Evolutionary conservation across 1,140 invertebrate species (phyloP).

Genomic region (Periplaneta americana): DNA sequence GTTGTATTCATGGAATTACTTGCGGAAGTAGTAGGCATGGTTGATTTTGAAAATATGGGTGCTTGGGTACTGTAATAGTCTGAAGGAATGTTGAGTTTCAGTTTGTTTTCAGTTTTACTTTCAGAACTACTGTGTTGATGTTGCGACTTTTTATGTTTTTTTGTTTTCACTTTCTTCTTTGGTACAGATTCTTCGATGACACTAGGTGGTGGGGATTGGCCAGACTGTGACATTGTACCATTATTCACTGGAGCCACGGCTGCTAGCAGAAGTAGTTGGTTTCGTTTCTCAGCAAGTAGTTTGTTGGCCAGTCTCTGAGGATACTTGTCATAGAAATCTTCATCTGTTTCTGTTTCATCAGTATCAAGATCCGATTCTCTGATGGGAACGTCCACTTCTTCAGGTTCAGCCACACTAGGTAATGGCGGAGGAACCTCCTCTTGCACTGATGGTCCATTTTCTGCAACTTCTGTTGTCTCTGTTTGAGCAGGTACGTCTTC

Average conservation of each 20-base stretch:
- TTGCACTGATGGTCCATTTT: neutral
- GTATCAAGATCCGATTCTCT: constrained; percentile 77
- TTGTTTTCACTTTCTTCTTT: constrained; percentile 48
- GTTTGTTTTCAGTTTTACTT: constrained; percentile 9
- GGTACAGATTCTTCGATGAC: constrained; percentile 21
- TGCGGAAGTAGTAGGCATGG: neutral
- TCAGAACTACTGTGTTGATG: constrained; percentile 3
- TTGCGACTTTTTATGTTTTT: constrained; percentile 34
- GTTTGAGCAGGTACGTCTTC: neutral
- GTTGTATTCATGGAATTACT: constrained; percentile 4
- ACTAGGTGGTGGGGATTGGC: constrained; percentile 18
- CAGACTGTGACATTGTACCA: constrained; percentile 42
- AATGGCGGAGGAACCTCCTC: constrained; percentile 6
- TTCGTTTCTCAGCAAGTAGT: constrained; percentile 63
- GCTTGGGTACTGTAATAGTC: constrained; percentile 4
- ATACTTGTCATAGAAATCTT: constrained; percentile 79
- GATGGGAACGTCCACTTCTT: constrained; percentile 48
- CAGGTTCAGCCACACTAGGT: constrained; percentile 22
- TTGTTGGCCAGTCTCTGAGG: constrained; percentile 66
- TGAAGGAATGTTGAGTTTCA: constrained; percentile 10
- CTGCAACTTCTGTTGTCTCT: constrained; percentile 13
- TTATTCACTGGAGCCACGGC: constrained; percentile 48
- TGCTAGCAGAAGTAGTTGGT: constrained; percentile 54
- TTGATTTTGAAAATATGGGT: neutral
- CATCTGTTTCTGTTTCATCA: constrained; percentile 75